A percentile compares a stretch with the other conserved stretches of the same genome.
Conservation (phyloP, 2,888 invertebrate species). For the Lasioglossum calceatum region DNA sequence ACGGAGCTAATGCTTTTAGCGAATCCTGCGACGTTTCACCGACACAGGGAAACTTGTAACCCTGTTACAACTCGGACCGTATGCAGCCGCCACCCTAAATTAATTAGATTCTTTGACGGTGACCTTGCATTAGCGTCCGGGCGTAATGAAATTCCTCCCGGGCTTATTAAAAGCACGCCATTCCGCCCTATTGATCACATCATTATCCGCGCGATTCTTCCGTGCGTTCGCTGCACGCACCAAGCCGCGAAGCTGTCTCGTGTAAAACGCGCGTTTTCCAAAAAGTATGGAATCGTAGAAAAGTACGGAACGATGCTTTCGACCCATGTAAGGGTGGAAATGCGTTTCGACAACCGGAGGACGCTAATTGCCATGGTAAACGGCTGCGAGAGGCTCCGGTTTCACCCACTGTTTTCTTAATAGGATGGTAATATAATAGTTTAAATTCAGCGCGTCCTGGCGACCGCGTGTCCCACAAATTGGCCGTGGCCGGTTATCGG, state of each 20-base stretch:
- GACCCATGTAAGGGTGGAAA: not conserved
- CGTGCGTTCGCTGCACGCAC: not conserved
- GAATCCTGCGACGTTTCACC: constrained; percentile 39
- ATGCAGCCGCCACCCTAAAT: constrained; percentile 47
- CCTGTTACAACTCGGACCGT: constrained; percentile 42
- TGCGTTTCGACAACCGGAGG: not conserved
- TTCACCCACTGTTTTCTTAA: not conserved
- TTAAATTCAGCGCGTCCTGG: not conserved
- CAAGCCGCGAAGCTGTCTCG: not conserved
- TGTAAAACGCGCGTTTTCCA: not conserved
- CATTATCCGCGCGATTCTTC: constrained; percentile 16
- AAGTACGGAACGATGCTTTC: no score
- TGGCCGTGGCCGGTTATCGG: not conserved
- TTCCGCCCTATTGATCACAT: constrained; percentile 42
- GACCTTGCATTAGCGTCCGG: constrained; percentile 53
- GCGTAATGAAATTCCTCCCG: constrained; percentile 54
- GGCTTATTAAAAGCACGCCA: constrained; percentile 47
- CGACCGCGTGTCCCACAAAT: not conserved
- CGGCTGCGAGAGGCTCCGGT: not conserved
- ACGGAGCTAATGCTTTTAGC: constrained; percentile 45
- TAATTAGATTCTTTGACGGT: constrained; percentile 56
- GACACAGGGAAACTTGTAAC: constrained; percentile 36
- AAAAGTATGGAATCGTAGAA: no score
- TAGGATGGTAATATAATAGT: not conserved
- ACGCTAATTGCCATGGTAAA: not conserved